phyloP scores from a whole-genome alignment of 2,113 vertebrate species.

The Eudorcas thomsonii region DNA sequence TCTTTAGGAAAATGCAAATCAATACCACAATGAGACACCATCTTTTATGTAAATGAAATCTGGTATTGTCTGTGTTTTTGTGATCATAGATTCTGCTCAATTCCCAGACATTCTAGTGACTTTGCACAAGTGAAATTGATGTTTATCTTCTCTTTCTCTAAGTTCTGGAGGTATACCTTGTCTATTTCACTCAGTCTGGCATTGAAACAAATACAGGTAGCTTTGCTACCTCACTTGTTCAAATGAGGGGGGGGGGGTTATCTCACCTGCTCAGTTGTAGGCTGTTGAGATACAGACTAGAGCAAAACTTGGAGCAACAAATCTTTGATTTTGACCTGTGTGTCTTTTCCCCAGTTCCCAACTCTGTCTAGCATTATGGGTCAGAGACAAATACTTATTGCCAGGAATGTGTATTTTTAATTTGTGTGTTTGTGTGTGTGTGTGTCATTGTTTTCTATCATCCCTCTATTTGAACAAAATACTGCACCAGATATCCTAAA shows the following conservation, averaged over 20 bases:
- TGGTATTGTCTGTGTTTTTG: neutral
- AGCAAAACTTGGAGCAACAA: neutral
- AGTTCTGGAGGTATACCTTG: neutral
- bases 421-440: neutral
- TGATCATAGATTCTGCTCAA: neutral
- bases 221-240: neutral
- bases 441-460: neutral
- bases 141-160: neutral
- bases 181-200: neutral
- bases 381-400: neutral
- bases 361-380: neutral
- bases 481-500: neutral
- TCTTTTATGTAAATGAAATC: neutral
- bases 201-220: neutral
- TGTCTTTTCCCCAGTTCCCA: neutral
- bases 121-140: neutral
- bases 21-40: neutral
- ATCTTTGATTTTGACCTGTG: neutral
- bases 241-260: neutral
- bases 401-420: neutral
- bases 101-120: neutral
- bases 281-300: neutral
- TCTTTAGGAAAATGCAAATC: neutral
- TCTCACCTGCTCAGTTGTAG: neutral
- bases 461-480: neutral